Conservation (phyloP, 1,140 invertebrate species). For the Agrypnia vestita region DNA sequence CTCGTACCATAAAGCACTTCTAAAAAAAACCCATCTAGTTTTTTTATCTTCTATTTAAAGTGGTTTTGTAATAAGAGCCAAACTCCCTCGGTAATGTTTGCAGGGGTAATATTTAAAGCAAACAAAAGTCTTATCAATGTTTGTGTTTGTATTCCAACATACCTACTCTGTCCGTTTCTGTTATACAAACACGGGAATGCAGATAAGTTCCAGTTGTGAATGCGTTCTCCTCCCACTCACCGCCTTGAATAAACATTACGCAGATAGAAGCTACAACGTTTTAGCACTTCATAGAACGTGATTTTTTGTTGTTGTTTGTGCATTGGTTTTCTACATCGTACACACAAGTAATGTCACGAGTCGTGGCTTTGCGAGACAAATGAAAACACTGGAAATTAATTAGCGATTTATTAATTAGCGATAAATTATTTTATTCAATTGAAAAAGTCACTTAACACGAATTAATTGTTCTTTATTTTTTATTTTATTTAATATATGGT, state of each 20-base stretch:
- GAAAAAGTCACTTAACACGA: too few relatives aligned
- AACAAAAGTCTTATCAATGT: constrained; percentile 27
- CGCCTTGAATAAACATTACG: constrained; percentile 7
- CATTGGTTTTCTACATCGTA: neutral
- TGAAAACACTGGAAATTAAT: too few relatives aligned
- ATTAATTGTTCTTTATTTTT: too few relatives aligned
- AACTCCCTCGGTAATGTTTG: constrained; percentile 8
- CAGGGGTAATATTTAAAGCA: constrained; percentile 36
- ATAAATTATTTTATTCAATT: too few relatives aligned
- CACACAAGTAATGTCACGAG: too few relatives aligned
- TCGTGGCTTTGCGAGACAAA: too few relatives aligned
- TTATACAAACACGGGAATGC: constrained; percentile 11
- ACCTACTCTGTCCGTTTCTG: neutral
- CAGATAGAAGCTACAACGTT: neutral
- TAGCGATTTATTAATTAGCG: too few relatives aligned
- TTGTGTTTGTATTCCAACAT: constrained; percentile 16
- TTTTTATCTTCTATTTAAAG: too few relatives aligned
- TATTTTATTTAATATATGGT: too few relatives aligned
- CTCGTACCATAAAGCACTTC: too few relatives aligned
- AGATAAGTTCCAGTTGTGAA: constrained; percentile 23
- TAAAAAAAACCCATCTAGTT: too few relatives aligned
- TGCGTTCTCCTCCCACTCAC: neutral
- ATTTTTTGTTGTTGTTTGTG: neutral
- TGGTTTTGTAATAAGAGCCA: neutral
- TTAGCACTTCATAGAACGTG: neutral